Evolutionary conservation across 2,888 invertebrate genomes (phyloP), one percentile per base, ranked within the genome.

Genomic region (Cecidostiba fungosa): DNA sequence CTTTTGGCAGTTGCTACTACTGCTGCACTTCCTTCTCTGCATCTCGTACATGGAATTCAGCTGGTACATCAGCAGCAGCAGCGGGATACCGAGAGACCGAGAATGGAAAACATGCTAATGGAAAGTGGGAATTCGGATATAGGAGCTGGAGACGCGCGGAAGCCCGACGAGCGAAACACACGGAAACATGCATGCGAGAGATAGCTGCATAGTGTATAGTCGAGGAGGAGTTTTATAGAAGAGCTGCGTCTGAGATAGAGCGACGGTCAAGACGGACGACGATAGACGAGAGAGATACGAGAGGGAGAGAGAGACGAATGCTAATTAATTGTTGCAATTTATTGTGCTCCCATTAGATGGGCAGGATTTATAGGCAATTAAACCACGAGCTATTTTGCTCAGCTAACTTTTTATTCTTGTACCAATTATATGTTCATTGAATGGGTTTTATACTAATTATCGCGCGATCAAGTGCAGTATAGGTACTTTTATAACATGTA

Each of bases 91-190:
- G 23, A 47, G 54, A 66, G 66, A 32, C 54, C 10, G 79, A 74
- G 74, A 82, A 66, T 74, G 62, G 81, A 74, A 74, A 74, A 66
- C 66, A 29, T 62, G 69, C 81, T 74, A 66, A 74, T 74, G 81
- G 66, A 82, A 74, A 82, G 72, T 82, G 74, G 74, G 16, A 82
- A 82, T 82, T 43, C 26, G 29, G 29, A 77, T 23, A 78, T 66
- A 39, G 26, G 23, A 36, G 50, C 14, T 26, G 26, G 47, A 10
- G 32, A n/a, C 19, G 78, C 10, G 14, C 23, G 36, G 54, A 59
- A 78, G 66, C 62, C 29, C 12, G 26, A 29, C 26, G 29, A 26
- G 62, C 62, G 43, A 77, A 32, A 59, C 8, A 77, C 6, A 23
- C 16, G 29, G 59, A 32, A 23, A 50, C 19, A 8, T 74, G 29